Evolutionary conservation across 1,140 invertebrate genomes (phyloP).

Genomic region (Belonocnema kinseyi): DNA sequence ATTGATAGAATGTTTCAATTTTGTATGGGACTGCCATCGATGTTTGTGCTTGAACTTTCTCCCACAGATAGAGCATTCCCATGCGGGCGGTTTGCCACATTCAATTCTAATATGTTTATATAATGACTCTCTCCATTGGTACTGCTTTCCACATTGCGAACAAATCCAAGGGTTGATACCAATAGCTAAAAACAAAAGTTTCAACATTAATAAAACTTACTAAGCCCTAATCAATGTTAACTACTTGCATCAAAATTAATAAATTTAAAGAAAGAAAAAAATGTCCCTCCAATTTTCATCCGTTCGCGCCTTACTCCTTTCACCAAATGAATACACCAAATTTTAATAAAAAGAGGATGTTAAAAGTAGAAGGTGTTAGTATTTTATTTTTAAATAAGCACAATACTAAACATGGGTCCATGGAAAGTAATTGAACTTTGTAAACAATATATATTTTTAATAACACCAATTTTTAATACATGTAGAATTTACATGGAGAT

Average conservation of each 20-base stretch:
- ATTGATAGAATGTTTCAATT: not conserved
- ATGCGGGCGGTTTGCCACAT: conserved; percentile 32
- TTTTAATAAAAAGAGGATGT: no score
- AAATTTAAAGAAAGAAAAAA: not conserved
- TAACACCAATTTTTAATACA: conserved; percentile 1
- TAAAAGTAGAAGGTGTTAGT: no score
- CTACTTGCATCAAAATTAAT: not conserved
- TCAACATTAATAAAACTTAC: not conserved
- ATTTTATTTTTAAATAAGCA: no score
- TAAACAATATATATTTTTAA: not conserved
- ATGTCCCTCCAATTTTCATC: not conserved
- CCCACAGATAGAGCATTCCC: conserved; percentile 37
- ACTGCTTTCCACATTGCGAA: conserved; percentile 6
- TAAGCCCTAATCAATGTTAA: not conserved
- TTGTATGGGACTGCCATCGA: conserved; percentile 23
- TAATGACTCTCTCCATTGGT: not conserved
- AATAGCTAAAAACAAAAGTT: not conserved
- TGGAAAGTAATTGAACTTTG: not conserved
- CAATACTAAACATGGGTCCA: no score
- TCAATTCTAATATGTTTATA: conserved; percentile 31
- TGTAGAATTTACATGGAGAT: not conserved
- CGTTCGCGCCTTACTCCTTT: no score
- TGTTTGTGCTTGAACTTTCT: conserved; percentile 40
- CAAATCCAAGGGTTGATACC: not conserved
- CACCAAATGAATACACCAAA: no score